Evolutionary conservation across 2,113 vertebrate species (phyloP).

Genomic region (Mixornis gularis): DNA sequence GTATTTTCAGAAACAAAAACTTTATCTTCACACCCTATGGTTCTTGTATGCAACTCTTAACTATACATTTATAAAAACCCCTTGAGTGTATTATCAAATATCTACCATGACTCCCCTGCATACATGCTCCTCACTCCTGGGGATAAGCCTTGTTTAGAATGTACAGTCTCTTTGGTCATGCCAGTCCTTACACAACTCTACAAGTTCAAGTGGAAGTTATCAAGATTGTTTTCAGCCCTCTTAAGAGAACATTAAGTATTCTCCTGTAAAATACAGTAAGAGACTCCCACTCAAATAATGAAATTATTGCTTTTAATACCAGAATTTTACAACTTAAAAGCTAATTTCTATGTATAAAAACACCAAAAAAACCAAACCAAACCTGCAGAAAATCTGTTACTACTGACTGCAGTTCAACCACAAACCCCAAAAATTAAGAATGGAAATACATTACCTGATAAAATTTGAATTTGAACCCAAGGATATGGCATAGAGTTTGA

Average conservation of each 20-base stretch:
- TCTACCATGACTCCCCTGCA: not conserved
- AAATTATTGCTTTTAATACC: not conserved
- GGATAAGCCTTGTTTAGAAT: not conserved
- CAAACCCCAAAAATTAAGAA: not conserved
- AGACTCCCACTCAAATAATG: not conserved
- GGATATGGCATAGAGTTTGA: slow-evolving; percentile 97
- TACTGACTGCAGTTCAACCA: not conserved
- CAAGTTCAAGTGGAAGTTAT: not conserved
- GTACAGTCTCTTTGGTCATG: not conserved
- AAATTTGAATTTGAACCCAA: slow-evolving; percentile 99
- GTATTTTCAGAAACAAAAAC: not conserved
- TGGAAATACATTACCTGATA: slow-evolving; percentile 83
- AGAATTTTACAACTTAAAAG: not conserved
- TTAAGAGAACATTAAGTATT: not conserved
- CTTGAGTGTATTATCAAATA: not conserved
- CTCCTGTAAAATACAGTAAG: not conserved
- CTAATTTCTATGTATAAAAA: not conserved
- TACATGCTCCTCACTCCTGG: not conserved
- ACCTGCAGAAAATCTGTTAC: not conserved
- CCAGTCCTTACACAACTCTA: not conserved
- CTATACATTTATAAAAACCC: fast-evolving
- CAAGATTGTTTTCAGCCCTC: not conserved
- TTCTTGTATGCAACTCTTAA: not conserved
- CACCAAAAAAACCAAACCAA: not conserved
- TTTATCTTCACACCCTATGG: not conserved